Evolutionary conservation across 2,797 vertebrate species (phyloP), one percentile per base, ranked within the genome.

Genomic region (Hylomyscus alleni): DNA sequence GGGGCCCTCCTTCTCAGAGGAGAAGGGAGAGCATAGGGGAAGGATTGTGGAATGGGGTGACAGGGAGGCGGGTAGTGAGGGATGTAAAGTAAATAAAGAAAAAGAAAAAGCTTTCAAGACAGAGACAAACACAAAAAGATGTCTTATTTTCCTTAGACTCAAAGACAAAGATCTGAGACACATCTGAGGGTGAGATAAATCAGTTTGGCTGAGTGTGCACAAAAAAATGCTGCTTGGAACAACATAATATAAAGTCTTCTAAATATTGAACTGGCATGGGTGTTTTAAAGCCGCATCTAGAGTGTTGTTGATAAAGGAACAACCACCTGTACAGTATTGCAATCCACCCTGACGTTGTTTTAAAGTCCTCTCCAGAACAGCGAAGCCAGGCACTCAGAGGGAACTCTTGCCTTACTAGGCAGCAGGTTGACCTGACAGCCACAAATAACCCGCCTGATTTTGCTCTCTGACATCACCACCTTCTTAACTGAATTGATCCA

Each of bases 101-200:
- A 69, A 86, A 81, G 77, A 83, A 87, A 95, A 86, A 77, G 47
- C 85, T 88, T 89, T 96, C n/a, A 80, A 67, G 82, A 3, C 22
- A 83, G 76, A 90, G 75, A 65, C 50, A 88, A 78, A 88, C 67
- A 81, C 26, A 20, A n/a, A 93, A 75, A 82, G 90, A 89, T 93
- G 69, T 54, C 83, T 95, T 76, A 75, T 85, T 97, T 89, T 81
- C 44, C 17, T 83, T 72, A 3, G 10, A 20, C 80, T 56, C 77
- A 54, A 31, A 94, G 95, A 91, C 89, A 89, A 95, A 96, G 76
- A 75, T 89, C 52, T 54, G 92, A 56, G 91, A 84, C 80, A 94
- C 19, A 40, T 60, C 94, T 72, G 69, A 1, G 52, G 9, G 22
- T 37, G 2, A 50, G 60, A 58, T 47, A 87, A 76, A 65, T 40